Base-by-base conservation (phyloP, 2,113 vertebrate genomes). In the Dendrocopos noguchii region DNA sequence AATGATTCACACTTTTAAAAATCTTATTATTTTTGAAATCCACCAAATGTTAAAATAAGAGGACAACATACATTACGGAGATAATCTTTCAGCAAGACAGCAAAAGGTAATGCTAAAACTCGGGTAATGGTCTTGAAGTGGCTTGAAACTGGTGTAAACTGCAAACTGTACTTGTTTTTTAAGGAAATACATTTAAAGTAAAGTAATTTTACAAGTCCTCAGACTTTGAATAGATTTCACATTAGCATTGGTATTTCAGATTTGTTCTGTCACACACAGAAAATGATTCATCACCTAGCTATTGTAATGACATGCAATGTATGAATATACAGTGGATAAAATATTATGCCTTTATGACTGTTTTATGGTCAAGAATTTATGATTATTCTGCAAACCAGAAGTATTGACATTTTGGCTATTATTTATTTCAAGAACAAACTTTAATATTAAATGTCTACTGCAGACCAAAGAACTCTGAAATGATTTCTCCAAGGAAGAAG, bases 361-460 rank as follows among this genome's bases (percentile, higher is more conserved):
- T 96, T 98, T 97, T 97, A 97, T 93, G 94, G 92, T 91, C 73
- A 86, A 97, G 97, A 97, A 96, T 94, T 96, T 96, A 95, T 96
- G 95, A 96, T 97, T 96, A 97, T 96, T 97, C 95, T 95, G 91
- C 91, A 98, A 98, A 97, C 88, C 82, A 97, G 79, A 97, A 97
- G 89, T 97, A 97, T 95, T 97, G 96, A 97, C 89, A 97, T 96
- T 97, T 96, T 97, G 91, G 87, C 92, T 97, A 97, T 97, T 96
- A 97, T 87, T 97, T 95, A 97, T 94, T 96, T 97, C 87, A 95
- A 94, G 91, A 97, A 97, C 92, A 97, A 97, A 95, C 95, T 96
- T 97, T 96, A 97, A 95, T 84, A 97, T 85, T 95, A 95, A 96
- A 97, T 85, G 87, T 73, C 94, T 55, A 86, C 67, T 82, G 85